Evolutionary conservation across 2,113 vertebrate genomes (phyloP), one percentile per base, ranked within the genome.

Genomic region (Hiodon tergisus): DNA sequence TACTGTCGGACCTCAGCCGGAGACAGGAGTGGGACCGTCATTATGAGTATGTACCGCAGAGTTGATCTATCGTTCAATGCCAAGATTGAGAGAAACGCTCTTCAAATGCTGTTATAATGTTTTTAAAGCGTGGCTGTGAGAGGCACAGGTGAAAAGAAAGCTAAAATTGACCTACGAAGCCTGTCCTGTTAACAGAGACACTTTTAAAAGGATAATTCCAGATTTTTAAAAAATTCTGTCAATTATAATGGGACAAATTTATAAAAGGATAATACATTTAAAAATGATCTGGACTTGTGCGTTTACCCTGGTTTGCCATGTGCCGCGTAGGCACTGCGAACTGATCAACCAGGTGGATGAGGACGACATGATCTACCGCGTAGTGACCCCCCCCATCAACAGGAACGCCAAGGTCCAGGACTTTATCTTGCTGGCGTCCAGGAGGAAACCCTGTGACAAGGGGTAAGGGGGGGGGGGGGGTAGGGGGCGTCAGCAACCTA

Each of bases 21-120:
- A 93, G 97, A 73, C 91, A 88, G 0, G 90, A 95, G 80, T 98
- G 97, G 97, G 96, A 98, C 86, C 88, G 70, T 0, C 93, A 95
- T 83, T 99, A 94, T 47, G 75, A 87, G 96, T 98, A 87, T 91
- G 96, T 90, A 79, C 73, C 72, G 10, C 8, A 0, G 16, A 60
- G 16, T 48, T 6, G 2, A 5, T 6, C 11, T 17, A 31, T 31
- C 31, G 31, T 31, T 31, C 31, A 31, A 31, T 31, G 31, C 31
- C 31, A 31, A 31, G 31, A n/a, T n/a, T n/a, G n/a, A 55, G 48
- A 52, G 48, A 14, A 4, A 60, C 55, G 52, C 4, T 17, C n/a
- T 4, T 9, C 4, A 16, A 53, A 54, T 58, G 6, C 9, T 58
- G 14, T 57, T 10, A 46, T 8, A 13, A 3, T 53, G 13, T 8